These are phyloP conservation scores for Chrysoperla carnea DNA, from an alignment of 1,140 invertebrate species.

Conservation along the genomic window DNA sequence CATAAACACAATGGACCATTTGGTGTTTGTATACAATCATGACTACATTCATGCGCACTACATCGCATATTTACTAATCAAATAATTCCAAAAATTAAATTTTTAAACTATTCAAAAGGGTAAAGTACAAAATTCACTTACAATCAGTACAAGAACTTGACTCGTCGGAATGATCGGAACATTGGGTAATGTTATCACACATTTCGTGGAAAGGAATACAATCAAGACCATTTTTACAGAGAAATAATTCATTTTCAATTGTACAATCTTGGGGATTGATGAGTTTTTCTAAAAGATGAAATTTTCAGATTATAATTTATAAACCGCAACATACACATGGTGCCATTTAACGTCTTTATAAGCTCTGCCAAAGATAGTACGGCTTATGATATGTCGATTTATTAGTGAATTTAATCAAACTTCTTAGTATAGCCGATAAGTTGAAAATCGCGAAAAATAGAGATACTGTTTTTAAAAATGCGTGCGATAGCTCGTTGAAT, in stretches of 20 bases:
- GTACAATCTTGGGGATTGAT: constrained; percentile 22
- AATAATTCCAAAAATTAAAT: constrained; percentile 14
- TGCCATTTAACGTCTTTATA: no score
- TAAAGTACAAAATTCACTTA: constrained; percentile 10
- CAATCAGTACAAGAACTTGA: constrained; percentile 26
- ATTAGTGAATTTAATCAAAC: no score
- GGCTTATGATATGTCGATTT: no score
- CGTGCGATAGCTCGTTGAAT: no score
- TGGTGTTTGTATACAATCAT: constrained; percentile 22
- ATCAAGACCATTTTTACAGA: constrained; percentile 32
- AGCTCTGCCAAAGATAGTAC: no score
- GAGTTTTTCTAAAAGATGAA: constrained; percentile 3
- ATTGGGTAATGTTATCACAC: constrained; percentile 61
- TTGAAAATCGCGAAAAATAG: no score
- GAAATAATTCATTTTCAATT: constrained; percentile 26
- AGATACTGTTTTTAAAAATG: no score
- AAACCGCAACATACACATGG: no score
- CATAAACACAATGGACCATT: constrained; percentile 28
- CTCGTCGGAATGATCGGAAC: constrained; percentile 64
- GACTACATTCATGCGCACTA: constrained; percentile 21
- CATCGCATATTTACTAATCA: constrained; percentile 21
- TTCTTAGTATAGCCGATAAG: no score
- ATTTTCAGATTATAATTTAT: constrained; percentile 9
- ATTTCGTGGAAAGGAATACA: constrained; percentile 46
- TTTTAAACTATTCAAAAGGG: background rate